Base-by-base conservation (phyloP, 1,140 invertebrate species). In the Aphaenogaster floridana region DNA sequence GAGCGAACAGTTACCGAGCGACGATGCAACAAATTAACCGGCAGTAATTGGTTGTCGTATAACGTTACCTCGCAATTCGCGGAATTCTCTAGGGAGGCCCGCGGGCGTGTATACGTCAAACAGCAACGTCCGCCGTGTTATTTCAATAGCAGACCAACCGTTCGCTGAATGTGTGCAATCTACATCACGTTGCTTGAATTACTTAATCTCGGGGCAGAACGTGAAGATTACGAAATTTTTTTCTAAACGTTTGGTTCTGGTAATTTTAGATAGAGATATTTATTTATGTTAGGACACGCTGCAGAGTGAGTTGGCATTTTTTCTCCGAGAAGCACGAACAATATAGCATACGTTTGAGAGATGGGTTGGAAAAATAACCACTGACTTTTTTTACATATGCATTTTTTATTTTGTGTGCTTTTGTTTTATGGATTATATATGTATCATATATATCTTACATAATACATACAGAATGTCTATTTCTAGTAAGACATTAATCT, bases 21-120 rank as follows among this genome's bases (percentile, higher is more conserved):
- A 89, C 63, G 77, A 74, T 90, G 88, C 90, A 88, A 87, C 66
- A 83, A 88, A 87, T 80, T 78, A 80, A 78, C 80, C 80, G 80
- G 69, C 80, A 84, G 69, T 84, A 84, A 84, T 84, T 84, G 80
- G 80, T 76, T 76, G 80, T 84, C 80, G 54, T 84, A 61, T 84
- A 84, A 84, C 80, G 80, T 76, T 74, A 74, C 69, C 80, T 74
- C 69, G 80, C 80, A 84, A 84, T 76, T 84, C 80, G 69, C 42
- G 68, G 54, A 61, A 83, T 83, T 83, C 80, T 61, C 80, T 42
- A 34, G 68, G 54, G 80, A 59, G 39, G 15, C 68, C 68, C 80
- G 52, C 80, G 68, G 80, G 68, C 77, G 54, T 61, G 9, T 71
- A 64, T 45, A 48, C 54, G 54, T 76, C 80, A 74, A 76, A 76